Evolutionary conservation across 1,140 invertebrate species (phyloP), one percentile per base, ranked within the genome.

Genomic region (Chelonus insularis): DNA sequence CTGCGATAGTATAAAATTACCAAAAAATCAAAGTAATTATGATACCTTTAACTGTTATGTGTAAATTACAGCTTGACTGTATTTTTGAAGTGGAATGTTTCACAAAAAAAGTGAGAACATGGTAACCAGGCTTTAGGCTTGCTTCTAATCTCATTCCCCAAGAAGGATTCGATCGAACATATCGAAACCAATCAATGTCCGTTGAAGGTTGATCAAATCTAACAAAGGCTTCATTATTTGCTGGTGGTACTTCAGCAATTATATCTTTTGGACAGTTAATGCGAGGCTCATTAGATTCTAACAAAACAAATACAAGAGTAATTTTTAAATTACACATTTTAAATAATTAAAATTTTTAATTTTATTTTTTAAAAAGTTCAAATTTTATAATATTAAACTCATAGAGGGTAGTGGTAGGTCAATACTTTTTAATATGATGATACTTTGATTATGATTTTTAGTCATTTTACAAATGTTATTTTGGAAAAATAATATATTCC

Each of bases 121-220:
- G 74, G 12, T 71, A 25, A 7, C 81, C 81, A 14, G 69, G 66
- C 48, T 74, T 73, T n/a, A 82, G 74, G 57, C 73, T 80, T 23
- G 79, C 78, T 48, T 82, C 80, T 47, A 81, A 68, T 57, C 76
- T 72, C 21, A 72, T 81, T 2, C 80, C 78, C 80, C 80, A 82
- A 4, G 76, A 76, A 7, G 81, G 81, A 56, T 76, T 77, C 43
- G 80, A 81, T 48, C 69, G 70, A 48, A 82, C 81, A 64, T 82
- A 79, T 21, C 81, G 77, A 65, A 81, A 80, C 79, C 78, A 82
- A 72, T 82, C 80, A 23, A 82, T 75, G 71, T 82, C 80, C 29
- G 81, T 81, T 16, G 72, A 75, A 12, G 81, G 81, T 57, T 80
- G 80, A 68, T 79, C 74, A 60, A 82, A 80, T 36, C 73, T 77